phyloP scores from a whole-genome alignment of 2,888 invertebrate species.

The Sesia apiformis region DNA sequence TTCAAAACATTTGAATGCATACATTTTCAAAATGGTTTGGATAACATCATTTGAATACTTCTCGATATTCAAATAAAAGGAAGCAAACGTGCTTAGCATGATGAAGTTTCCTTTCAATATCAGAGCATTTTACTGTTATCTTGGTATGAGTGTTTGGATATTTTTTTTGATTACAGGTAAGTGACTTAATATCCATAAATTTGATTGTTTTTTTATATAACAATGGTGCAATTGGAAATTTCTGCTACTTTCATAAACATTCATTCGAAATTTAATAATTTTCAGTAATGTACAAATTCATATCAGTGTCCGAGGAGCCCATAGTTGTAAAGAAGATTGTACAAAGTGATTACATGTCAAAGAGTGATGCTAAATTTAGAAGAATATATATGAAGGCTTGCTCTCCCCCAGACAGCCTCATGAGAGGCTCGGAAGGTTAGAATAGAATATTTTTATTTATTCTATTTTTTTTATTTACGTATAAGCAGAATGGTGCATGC shows the following conservation, averaged over 20 bases:
- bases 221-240: no score
- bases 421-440: conserved; percentile 83
- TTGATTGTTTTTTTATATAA: no score
- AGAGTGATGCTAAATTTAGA: conserved; percentile 76
- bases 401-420: conserved; percentile 81
- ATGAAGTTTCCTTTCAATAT: conserved; percentile 78
- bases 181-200: conserved; percentile 1
- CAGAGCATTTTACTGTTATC: conserved; percentile 86
- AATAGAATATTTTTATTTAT: neutral
- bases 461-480: neutral
- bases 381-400: conserved; percentile 79
- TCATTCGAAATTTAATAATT: conserved; percentile 5
- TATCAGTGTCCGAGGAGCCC: conserved; percentile 74
- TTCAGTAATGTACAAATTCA: conserved; percentile 86
- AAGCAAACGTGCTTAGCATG: conserved; percentile 6
- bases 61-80: no score
- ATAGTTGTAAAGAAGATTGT: conserved; percentile 49
- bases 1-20: no score
- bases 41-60: no score
- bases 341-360: conserved; percentile 67
- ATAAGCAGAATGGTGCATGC: neutral
- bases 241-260: no score
- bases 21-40: no score
- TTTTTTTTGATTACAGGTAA: conserved; percentile 83
- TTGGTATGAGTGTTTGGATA: conserved; percentile 88